A percentile compares a stretch with the other conserved stretches of the same genome.
These are phyloP conservation scores for Aegithalos caudatus DNA, from an alignment of 2,113 vertebrate genomes.

Conservation along the genomic window DNA sequence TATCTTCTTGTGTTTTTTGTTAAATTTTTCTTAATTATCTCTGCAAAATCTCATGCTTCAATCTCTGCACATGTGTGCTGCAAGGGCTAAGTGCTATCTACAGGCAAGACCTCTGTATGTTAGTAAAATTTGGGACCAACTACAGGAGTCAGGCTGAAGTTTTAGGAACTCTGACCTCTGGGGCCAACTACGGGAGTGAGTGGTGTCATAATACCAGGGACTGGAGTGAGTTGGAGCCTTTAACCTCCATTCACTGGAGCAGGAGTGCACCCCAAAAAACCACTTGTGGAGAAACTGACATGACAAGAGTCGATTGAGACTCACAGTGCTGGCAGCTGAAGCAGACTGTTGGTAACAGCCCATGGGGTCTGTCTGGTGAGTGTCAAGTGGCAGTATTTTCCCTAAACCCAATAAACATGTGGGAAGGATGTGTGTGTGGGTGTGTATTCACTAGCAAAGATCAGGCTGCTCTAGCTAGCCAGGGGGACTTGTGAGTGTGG, in stretches of 20 bases:
- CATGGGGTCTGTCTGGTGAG: rapidly evolving
- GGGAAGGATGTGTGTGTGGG: background rate
- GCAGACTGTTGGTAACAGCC: background rate
- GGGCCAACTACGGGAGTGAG: background rate
- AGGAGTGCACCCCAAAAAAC: background rate
- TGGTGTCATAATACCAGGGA: background rate
- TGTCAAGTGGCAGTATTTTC: background rate
- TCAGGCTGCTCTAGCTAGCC: background rate
- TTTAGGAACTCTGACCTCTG: background rate
- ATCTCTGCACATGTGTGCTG: background rate
- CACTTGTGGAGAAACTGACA: background rate
- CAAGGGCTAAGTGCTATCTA: background rate
- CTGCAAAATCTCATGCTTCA: background rate
- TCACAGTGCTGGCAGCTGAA: background rate
- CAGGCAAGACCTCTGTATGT: background rate
- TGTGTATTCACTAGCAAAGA: background rate
- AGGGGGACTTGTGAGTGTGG: no score
- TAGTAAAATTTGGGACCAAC: background rate
- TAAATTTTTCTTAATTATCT: background rate
- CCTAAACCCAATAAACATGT: rapidly evolving
- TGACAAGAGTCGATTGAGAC: background rate
- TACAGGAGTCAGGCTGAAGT: background rate
- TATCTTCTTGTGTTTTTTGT: background rate
- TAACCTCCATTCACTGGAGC: background rate
- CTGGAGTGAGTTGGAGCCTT: background rate